Evolutionary conservation across 1,140 invertebrate species (phyloP).

Genomic region (fruit fly (Drosophila melanogaster)): Release_6_plus_ISO1_MT NT_033777.3:18226501-18227000

Average conservation of each 20-base stretch:
- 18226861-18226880: conserved; percentile 99
- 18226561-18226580: conserved; percentile 66
- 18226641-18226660: conserved; percentile 28
- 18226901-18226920: conserved; percentile 91
- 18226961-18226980: conserved; percentile 63
- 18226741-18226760: conserved; percentile 98
- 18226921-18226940: conserved; percentile 86
- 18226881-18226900: conserved; percentile 92
- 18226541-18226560: conserved; percentile 77
- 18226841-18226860: conserved; percentile 98
- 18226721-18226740: conserved; percentile 86
- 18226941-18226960: conserved; percentile 52
- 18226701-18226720: not conserved
- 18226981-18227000: conserved; percentile 35
- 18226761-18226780: conserved; percentile 99
- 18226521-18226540: conserved; percentile 80
- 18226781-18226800: conserved; percentile 97
- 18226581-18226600: not conserved
- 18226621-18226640: conserved; percentile 65
- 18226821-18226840: conserved; percentile 97
- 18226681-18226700: not conserved
- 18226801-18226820: conserved; percentile 91
- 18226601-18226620: conserved; percentile 11
- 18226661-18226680: conserved; percentile 3
- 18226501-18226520: conserved; percentile 84